Conservation (phyloP, 2,888 invertebrate genomes). For the Orthosia incerta region DNA sequence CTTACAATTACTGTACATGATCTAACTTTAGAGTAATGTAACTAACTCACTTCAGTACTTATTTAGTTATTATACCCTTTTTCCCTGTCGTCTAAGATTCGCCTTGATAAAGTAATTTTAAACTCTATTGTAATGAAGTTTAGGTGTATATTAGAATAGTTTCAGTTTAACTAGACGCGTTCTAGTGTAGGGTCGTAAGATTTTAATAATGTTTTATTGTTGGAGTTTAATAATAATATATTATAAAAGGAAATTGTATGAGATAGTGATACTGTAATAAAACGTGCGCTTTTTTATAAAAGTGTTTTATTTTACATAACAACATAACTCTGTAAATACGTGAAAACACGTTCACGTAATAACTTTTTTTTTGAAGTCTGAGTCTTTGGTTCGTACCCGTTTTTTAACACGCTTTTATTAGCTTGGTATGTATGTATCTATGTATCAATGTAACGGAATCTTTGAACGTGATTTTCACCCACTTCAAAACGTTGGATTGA, state of each 20-base stretch:
- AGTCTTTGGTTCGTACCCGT: too few species aligned
- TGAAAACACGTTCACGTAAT: too few species aligned
- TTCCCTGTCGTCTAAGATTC: slow-evolving; percentile 67
- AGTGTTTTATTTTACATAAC: slow-evolving; percentile 48
- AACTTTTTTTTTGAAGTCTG: too few species aligned
- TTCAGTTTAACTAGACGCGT: slow-evolving; percentile 71
- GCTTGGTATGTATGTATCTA: too few species aligned
- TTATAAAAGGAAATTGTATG: slow-evolving; percentile 73
- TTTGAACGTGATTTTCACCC: too few species aligned
- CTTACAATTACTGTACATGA: slow-evolving; percentile 63
- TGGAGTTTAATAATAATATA: slow-evolving; percentile 70
- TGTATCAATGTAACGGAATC: too few species aligned
- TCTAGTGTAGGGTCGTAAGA: slow-evolving; percentile 64
- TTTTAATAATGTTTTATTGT: slow-evolving; percentile 69
- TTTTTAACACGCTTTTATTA: too few species aligned
- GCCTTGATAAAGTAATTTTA: slow-evolving; percentile 70
- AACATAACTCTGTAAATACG: too few species aligned
- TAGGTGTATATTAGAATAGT: slow-evolving; percentile 66
- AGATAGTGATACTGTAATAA: slow-evolving; percentile 78
- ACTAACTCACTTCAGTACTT: slow-evolving; percentile 65
- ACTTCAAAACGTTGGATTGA: too few species aligned
- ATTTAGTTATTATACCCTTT: slow-evolving; percentile 53
- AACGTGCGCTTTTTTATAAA: slow-evolving; percentile 77
- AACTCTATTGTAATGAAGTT: slow-evolving; percentile 65
- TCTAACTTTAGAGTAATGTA: slow-evolving; percentile 54